Base-by-base conservation (phyloP, 2,113 vertebrate species). In the Menidia beryllina region DNA sequence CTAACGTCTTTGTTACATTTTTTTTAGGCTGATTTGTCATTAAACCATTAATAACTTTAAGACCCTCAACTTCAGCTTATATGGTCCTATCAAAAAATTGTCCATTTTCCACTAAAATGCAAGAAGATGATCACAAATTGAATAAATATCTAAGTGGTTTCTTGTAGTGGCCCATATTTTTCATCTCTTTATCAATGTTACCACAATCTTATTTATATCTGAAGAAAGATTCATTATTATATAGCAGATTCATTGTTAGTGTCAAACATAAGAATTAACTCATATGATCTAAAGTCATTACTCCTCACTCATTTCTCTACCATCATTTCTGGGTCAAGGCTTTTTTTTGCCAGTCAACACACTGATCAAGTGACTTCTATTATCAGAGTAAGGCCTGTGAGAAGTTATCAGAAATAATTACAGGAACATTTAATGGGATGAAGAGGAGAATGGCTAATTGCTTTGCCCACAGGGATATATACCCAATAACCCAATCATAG, bases 191-290 rank as follows among this genome's bases (percentile, higher is more conserved):
- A 71, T 80, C 65, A 58, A 77, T 41, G 60, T 26, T 62, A 49
- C 71, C 57, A 56, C 55, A 70, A 79, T 79, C 68, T 83, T 54
- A 54, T 34, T 64, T 63, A 81, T 79, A 87, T 88, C 82, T 88
- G 82, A 62, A 25, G 72, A 82, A 63, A 47, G 4, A 65, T 65
- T 60, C 67, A 54, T n/a, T n/a, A n/a, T n/a, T n/a, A n/a, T n/a
- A n/a, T n/a, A n/a, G n/a, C 55, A 51, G 86, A 83, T 83, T 77
- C 75, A 75, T 89, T 84, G 81, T 90, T 88, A 89, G 48, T 49
- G 19, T 25, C 64, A 61, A 79, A 74, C 65, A 72, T 66, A 43
- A 59, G 65, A 66, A 81, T 67, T 82, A 30, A 76, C 67, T 89
- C 80, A 87, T 84, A 89, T 89, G 70, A 90, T 91, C 83, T n/a